Evolutionary conservation across 1,140 invertebrate genomes (phyloP).

Genomic region (Plectrocnemia conspersa): DNA sequence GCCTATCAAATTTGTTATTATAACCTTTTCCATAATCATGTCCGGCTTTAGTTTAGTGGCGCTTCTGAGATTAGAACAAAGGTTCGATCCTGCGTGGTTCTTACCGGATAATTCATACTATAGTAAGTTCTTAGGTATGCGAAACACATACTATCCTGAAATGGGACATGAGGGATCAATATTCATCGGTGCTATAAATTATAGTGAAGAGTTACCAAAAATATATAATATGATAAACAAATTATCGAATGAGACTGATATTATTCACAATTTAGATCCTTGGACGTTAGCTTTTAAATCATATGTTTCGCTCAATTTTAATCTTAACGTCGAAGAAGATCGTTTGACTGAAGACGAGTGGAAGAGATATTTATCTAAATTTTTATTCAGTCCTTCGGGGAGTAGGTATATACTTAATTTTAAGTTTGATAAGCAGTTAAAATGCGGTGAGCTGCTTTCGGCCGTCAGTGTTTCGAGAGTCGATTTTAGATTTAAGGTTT

Average conservation of each 20-base stretch:
- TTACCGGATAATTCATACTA: slow-evolving; percentile 66
- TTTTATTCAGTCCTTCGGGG: slow-evolving; percentile 63
- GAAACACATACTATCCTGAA: slow-evolving; percentile 58
- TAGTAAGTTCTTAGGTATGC: slow-evolving; percentile 55
- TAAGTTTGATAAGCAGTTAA: slow-evolving; percentile 55
- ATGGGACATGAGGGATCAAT: slow-evolving; percentile 61
- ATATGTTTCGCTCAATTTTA: slow-evolving; percentile 54
- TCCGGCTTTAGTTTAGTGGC: slow-evolving; percentile 59
- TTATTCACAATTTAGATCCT: slow-evolving; percentile 54
- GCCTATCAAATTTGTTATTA: slow-evolving; percentile 57
- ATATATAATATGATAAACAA: slow-evolving; percentile 53
- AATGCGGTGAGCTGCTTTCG: slow-evolving; percentile 57
- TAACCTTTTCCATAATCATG: slow-evolving; percentile 56
- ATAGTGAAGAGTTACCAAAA: slow-evolving; percentile 58
- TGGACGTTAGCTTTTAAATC: slow-evolving; percentile 61
- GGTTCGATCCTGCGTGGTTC: slow-evolving; percentile 76
- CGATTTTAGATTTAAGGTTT: slow-evolving; percentile 58
- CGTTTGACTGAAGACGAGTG: slow-evolving; percentile 53
- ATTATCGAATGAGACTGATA: slow-evolving; percentile 51
- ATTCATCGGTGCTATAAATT: slow-evolving; percentile 64
- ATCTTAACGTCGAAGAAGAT: slow-evolving; percentile 49
- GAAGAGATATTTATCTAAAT: slow-evolving; percentile 61
- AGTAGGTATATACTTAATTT: slow-evolving; percentile 66
- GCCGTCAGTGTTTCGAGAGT: slow-evolving; percentile 57
- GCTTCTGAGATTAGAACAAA: slow-evolving; percentile 60